Evolutionary conservation across 2,797 vertebrate species (phyloP).

Genomic region (Gila robusta): DNA sequence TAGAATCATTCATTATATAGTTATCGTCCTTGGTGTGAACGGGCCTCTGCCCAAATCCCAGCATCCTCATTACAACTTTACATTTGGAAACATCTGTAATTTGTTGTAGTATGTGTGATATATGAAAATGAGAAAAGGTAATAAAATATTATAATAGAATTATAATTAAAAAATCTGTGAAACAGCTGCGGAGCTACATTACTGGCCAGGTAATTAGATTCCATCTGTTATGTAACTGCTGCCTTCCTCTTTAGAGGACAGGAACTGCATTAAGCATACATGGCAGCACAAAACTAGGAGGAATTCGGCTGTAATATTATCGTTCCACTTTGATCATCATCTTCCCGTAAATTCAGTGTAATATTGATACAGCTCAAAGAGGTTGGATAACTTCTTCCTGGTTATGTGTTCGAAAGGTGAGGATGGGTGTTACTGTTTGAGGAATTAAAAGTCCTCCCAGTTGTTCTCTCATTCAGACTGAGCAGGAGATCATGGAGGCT

Average conservation of each 20-base stretch:
- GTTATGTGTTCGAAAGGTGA: not conserved
- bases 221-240: not conserved
- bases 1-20: too few relatives aligned
- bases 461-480: slow-evolving; percentile 19
- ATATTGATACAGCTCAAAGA: not conserved
- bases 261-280: not conserved
- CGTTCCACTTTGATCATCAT: slow-evolving; percentile 11
- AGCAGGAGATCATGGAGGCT: slow-evolving; percentile 31
- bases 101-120: not conserved
- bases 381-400: not conserved
- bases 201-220: slow-evolving; percentile 35
- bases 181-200: not conserved
- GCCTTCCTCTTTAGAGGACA: slow-evolving; percentile 33
- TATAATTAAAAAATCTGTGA: not conserved
- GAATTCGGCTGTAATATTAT: slow-evolving; percentile 28
- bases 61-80: not conserved
- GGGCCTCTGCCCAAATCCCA: too few relatives aligned
- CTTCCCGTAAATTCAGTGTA: not conserved
- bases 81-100: not conserved
- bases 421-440: slow-evolving; percentile 37
- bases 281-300: not conserved
- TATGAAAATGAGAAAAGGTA: not conserved
- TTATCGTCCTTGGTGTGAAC: too few relatives aligned
- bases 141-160: slow-evolving; percentile 14
- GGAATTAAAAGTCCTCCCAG: slow-evolving; percentile 38